Percentiles rank a stretch among this genome's conserved stretches.
Evolutionary conservation across 2,113 vertebrate species (phyloP).

Genomic region (Diphyllodes magnificus): DNA sequence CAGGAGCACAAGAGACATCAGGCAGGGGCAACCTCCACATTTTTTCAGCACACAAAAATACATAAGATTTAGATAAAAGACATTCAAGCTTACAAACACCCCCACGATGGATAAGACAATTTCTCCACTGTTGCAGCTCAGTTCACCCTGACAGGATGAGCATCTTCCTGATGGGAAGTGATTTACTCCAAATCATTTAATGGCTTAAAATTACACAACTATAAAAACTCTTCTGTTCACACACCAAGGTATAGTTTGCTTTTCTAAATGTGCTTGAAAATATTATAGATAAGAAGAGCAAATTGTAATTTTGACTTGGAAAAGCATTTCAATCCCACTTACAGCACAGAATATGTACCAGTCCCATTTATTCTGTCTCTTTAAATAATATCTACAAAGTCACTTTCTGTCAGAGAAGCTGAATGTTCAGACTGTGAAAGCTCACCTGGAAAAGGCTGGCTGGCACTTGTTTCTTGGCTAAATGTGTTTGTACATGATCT

Average conservation of each 20-base stretch:
- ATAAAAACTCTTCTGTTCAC: neutral
- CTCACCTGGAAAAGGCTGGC: constrained; percentile 92
- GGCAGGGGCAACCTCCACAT: neutral
- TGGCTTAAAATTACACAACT: neutral
- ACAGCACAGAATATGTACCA: neutral
- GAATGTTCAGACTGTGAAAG: neutral
- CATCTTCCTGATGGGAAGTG: neutral
- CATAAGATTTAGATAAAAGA: neutral
- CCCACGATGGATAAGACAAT: neutral
- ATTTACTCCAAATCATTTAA: neutral
- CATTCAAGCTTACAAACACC: neutral
- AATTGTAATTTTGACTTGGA: neutral
- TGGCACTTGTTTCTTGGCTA: constrained; percentile 91
- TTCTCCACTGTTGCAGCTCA: neutral
- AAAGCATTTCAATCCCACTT: neutral
- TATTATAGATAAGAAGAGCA: neutral
- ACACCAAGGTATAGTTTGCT: neutral
- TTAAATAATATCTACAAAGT: neutral
- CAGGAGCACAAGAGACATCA: neutral
- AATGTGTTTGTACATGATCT: constrained; percentile 91
- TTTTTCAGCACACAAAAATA: neutral
- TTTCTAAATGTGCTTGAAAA: neutral
- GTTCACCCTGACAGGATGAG: neutral
- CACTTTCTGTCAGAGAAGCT: neutral
- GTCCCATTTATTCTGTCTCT: neutral